These are phyloP conservation scores for Drosophila parvula DNA, from an alignment of 1,140 invertebrate genomes.

Conservation along the genomic window DNA sequence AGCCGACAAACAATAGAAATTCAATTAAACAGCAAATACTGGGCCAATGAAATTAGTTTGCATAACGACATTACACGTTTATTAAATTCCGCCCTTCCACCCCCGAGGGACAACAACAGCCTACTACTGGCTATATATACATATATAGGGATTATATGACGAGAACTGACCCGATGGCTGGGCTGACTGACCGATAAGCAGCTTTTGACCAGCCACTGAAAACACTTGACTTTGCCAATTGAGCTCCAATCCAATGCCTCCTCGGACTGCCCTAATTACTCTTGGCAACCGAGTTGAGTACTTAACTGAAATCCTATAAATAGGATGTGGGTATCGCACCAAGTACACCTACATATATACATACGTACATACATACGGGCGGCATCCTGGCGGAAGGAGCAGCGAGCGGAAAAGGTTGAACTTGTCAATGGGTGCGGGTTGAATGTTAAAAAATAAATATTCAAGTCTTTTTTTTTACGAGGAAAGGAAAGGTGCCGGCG, in stretches of 20 bases:
- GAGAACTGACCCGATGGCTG: neutral
- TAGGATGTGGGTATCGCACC: constrained; percentile 6
- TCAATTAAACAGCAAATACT: constrained; percentile 53
- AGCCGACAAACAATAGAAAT: constrained; percentile 52
- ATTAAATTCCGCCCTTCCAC: constrained; percentile 29
- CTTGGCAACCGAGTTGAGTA: constrained; percentile 42
- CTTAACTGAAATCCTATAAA: constrained; percentile 44
- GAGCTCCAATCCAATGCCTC: constrained; percentile 40
- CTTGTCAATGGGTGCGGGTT: constrained; percentile 25
- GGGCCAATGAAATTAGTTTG: constrained; percentile 42
- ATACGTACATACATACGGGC: neutral
- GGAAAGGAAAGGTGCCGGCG: neutral
- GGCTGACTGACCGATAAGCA: constrained; percentile 31
- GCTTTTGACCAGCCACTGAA: constrained; percentile 51
- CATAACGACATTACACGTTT: constrained; percentile 45
- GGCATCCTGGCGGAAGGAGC: neutral
- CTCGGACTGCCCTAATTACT: constrained; percentile 55
- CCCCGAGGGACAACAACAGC: neutral
- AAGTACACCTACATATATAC: neutral
- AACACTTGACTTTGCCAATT: constrained; percentile 56
- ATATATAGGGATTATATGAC: constrained; percentile 21
- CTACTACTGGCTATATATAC: neutral
- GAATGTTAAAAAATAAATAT: constrained; percentile 11
- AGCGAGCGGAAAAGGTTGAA: constrained; percentile 21
- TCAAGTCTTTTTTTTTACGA: constrained; percentile 2